Base-by-base conservation (phyloP, 2,888 invertebrate genomes). In the Ornithoptera alexandrae region DNA sequence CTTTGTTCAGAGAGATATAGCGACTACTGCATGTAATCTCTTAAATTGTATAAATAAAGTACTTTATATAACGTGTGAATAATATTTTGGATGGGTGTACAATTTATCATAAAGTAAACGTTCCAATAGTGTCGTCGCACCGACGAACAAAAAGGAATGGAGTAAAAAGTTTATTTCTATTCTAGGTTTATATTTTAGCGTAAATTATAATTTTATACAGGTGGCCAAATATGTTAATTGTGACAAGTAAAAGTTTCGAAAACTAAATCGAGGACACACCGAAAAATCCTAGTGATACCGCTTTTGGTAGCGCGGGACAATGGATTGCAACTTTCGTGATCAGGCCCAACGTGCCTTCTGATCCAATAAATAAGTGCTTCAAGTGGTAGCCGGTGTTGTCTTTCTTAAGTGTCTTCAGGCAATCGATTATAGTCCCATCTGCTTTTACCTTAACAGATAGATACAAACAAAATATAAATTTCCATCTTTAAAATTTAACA, bases 331-430 rank as follows among this genome's bases (percentile, higher is more conserved):
- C 95, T 89, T 97, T 97, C 0, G 99, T 99, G 10, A 99, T 95
- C 7, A 99, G 86, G 18, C 99, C 99, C 66, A 99, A 91, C 0
- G 98, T 98, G 62, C 99, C 99, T 91, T 99, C 99, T 0, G 98
- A 98, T 18, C 99, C 99, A 77, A 99, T 97, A 83, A 99, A 99
- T 72, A 99, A 88, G 87, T 99, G 98, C 83, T 98, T 98, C 77
- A 99, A 89, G 83, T 99, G 98, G 84, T 98, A 98, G 0, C 99
- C 99, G 0, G 99, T 99, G 85, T 99, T 99, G 86, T 99, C 99
- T 86, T 99, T 99, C 82, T 98, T 96, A 77, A 99, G 93, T 0
- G 96, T 94, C 70, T 95, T 96, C 83, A 99, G 93, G 71, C 97
- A 95, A 84, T 99, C 96, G 46, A 99, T 85, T 0, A 99, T 87